Evolutionary conservation across 2,888 invertebrate species (phyloP), one percentile per base, ranked within the genome.

Genomic region (Rotaria sp.): DNA sequence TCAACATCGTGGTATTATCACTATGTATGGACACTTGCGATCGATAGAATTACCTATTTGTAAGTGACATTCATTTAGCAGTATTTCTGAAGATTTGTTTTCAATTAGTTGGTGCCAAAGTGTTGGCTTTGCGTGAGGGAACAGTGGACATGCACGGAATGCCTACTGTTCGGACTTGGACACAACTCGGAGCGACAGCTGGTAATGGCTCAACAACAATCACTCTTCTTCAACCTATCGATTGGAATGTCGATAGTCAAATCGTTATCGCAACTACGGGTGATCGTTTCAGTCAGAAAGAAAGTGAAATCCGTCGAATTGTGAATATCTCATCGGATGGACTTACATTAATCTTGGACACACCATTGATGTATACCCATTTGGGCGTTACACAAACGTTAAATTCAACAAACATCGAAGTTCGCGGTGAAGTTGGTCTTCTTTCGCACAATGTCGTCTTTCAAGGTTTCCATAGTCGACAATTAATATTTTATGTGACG

Each of bases 21-120:
- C 87, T 48, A 80, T 88, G 84, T 86, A 87, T 52, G 88, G 88
- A 38, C 84, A 87, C 1, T 59, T 85, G 15, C 38, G 87, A 84
- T 85, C 87, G 18, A 85, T 57, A 48, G 90, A 90, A 86, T 87
- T 90, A 84, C 90, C 90, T 1, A 89, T 90, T 38, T 90, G 90
- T 87, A 90, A 90, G 52, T 52, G 4, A 52, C 4, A 52, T 24
- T 52, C 4, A 52, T 24, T 24, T 24, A 13, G 50, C 15, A 13
- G 10, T 50, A 50, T 50, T 50, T 50, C 15, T 50, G 18, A 15
- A 13, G 15, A 0, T 50, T 50, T 50, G 50, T 50, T 52, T 52
- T 52, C 24, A 7, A 7, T 24, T 24, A n/a, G 55, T 87, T 55
- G 87, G 85, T n/a, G 84, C 84, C 24, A 85, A 85, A 55, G 85